Conservation (phyloP, 2,113 vertebrate genomes). For the Aythya baeri region DNA sequence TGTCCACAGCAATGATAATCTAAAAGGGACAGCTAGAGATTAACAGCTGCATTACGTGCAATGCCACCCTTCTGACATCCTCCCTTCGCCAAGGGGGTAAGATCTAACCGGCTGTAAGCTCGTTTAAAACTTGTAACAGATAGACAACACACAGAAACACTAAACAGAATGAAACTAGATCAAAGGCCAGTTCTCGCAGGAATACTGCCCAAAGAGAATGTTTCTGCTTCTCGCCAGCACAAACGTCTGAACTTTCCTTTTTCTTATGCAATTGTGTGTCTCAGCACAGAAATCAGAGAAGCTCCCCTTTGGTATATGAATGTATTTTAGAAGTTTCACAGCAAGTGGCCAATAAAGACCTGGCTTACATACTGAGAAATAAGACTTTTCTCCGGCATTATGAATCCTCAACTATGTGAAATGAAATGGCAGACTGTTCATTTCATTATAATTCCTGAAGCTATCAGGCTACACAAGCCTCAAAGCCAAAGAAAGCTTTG, state of each 20-base stretch:
- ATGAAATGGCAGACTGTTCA: background rate
- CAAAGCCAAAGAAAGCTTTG: background rate
- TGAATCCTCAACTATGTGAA: background rate
- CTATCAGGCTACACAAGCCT: background rate
- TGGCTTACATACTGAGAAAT: background rate
- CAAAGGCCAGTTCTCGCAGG: background rate
- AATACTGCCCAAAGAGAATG: background rate
- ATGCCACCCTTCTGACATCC: background rate
- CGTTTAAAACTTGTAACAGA: background rate
- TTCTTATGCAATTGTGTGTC: background rate
- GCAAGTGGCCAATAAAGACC: slow-evolving; percentile 28
- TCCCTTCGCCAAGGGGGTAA: accelerated
- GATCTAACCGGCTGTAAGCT: background rate
- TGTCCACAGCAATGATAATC: background rate
- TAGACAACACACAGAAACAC: background rate
- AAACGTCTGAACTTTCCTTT: background rate
- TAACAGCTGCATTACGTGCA: background rate
- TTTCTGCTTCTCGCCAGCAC: background rate
- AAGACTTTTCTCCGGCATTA: background rate
- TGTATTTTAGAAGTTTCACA: background rate
- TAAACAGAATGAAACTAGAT: background rate
- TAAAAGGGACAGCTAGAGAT: background rate
- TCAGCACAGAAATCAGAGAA: background rate
- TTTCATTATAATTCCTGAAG: background rate
- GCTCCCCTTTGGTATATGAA: background rate